Evolutionary conservation across 1,140 invertebrate species (phyloP), one percentile per base, ranked within the genome.

Genomic region (Drosophila cardini): DNA sequence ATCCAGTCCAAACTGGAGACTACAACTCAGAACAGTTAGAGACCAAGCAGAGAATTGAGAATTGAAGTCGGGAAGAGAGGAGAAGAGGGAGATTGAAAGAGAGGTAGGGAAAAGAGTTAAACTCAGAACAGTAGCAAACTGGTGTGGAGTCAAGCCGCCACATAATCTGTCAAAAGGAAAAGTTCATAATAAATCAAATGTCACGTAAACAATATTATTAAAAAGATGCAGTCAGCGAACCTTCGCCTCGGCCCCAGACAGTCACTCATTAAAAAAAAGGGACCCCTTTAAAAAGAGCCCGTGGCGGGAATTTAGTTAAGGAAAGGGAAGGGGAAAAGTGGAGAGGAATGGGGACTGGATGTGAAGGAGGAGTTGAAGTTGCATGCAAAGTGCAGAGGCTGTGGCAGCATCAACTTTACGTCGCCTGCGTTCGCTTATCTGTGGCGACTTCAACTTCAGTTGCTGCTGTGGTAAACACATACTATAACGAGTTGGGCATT

Each of bases 161-260:
- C 86, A 84, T 90, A 90, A 90, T 90, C 85, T 90, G 86, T 90
- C 85, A 90, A 90, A 90, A 90, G 82, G 72, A 90, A 85, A 82
- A 84, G 80, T 84, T 84, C 86, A 90, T 82, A 90, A 90, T 90
- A 90, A 90, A 90, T 90, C 86, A 90, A 90, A 84, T 90, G 86
- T 90, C 86, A 90, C 86, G 86, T 90, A 90, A 90, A 90, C 85
- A 90, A 90, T 90, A 90, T 90, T 90, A 81, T 90, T 89, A 90
- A 90, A 84, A 84, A 78, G 78, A 85, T 85, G 80, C 76, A 84
- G 80, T 84, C 80, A 84, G 55, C 76, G 52, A 61, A 43, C 46
- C 13, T 7, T 34, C 53, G 68, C 32, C 57, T 32, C 40, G 16
- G 32, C 26, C 55, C 67, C 76, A 73, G 71, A 75, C 71, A 74